phyloP scores from a whole-genome alignment of 2,888 invertebrate genomes.

The Drosophila monieri region DNA sequence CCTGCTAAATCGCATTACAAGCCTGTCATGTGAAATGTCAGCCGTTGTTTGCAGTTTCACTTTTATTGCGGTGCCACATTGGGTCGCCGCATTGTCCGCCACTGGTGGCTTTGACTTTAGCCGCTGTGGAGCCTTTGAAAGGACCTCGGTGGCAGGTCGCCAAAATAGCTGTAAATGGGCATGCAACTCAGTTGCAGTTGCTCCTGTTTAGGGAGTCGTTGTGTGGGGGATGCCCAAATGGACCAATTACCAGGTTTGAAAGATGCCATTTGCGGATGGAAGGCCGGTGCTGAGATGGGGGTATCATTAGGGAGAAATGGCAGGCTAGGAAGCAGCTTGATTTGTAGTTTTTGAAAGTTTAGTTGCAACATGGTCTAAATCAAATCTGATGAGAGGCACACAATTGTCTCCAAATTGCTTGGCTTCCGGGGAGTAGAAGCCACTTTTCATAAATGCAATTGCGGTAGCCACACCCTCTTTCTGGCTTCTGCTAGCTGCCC shows the following conservation, averaged over 20 bases:
- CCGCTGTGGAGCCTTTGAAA: conserved; percentile 22
- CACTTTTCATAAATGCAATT: conserved; percentile 74
- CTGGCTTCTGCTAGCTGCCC: background rate
- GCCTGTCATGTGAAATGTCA: conserved; percentile 82
- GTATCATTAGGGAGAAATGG: no score
- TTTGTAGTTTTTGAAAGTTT: no score
- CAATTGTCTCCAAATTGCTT: conserved; percentile 74
- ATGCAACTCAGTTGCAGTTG: conserved; percentile 37
- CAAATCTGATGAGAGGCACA: conserved; percentile 15
- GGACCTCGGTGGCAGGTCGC: conserved; percentile 26
- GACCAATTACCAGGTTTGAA: conserved; percentile 3
- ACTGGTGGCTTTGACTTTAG: conserved; percentile 55
- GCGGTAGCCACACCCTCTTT: conserved; percentile 20
- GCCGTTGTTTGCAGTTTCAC: conserved; percentile 82
- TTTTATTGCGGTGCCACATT: conserved; percentile 58
- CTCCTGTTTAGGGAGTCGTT: background rate
- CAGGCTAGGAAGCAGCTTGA: no score
- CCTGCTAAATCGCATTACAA: conserved; percentile 81
- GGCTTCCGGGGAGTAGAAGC: conserved; percentile 43
- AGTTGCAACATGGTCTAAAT: background rate
- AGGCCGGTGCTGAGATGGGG: conserved; percentile 1
- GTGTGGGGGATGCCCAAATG: conserved; percentile 27
- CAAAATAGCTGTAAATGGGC: conserved; percentile 47
- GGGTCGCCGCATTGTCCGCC: conserved; percentile 48
- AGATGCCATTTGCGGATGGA: background rate